Percentiles rank a stretch among this genome's conserved stretches.
These are phyloP conservation scores for Bacillus rossius DNA, from an alignment of 1,140 invertebrate species.

Conservation along the genomic window DNA sequence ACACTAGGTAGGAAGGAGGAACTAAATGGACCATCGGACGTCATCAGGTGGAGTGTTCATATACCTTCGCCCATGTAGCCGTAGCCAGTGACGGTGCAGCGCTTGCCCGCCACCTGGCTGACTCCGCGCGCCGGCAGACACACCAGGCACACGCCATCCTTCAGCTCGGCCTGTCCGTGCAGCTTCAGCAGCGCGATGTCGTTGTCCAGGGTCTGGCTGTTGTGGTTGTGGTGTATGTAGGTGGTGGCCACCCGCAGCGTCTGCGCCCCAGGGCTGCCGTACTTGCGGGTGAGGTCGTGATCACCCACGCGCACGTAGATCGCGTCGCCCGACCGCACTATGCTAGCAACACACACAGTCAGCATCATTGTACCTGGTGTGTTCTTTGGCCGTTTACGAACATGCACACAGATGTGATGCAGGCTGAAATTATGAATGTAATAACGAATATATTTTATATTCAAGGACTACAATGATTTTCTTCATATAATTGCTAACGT, in stretches of 20 bases:
- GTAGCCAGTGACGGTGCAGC: slow-evolving; percentile 90
- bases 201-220: slow-evolving; percentile 92
- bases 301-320: slow-evolving; percentile 91
- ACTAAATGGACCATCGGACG: no score
- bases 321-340: slow-evolving; percentile 82
- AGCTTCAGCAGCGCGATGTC: slow-evolving; percentile 93
- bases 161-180: slow-evolving; percentile 82
- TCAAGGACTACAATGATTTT: no score
- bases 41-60: no score
- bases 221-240: slow-evolving; percentile 95
- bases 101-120: slow-evolving; percentile 76
- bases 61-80: slow-evolving; percentile 90
- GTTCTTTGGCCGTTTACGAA: no score
- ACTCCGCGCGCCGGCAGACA: slow-evolving; percentile 84
- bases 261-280: slow-evolving; percentile 81
- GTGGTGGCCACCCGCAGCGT: slow-evolving; percentile 84
- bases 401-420: no score
- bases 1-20: no score
- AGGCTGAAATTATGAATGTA: no score
- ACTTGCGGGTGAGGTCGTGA: slow-evolving; percentile 82
- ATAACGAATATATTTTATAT: no score
- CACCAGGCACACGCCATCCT: slow-evolving; percentile 76
- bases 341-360: slow-evolving; percentile 54
- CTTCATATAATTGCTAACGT: no score
- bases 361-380: no score